Conservation (phyloP, 2,888 invertebrate genomes). For the Tigriopus californicus region DNA sequence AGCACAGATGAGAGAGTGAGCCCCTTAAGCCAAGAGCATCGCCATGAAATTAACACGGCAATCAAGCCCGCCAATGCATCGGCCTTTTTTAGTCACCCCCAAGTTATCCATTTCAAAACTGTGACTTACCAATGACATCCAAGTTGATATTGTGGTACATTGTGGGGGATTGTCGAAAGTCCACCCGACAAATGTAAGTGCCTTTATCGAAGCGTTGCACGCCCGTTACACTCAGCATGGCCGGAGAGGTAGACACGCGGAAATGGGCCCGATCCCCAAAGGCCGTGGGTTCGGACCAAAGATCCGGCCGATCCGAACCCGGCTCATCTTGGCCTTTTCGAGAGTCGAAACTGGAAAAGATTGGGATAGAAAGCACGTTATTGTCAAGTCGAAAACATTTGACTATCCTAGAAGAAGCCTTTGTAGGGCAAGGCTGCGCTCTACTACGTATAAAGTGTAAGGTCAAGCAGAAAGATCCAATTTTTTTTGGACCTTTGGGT, state of each 20-base stretch:
- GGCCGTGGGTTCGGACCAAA: constrained; percentile 11
- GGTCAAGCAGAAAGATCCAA: too few species aligned
- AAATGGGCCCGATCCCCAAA: constrained; percentile 12
- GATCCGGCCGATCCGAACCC: constrained; percentile 4
- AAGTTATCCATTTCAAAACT: background rate
- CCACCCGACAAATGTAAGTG: constrained; percentile 64
- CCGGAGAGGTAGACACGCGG: background rate
- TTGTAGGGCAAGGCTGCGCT: too few species aligned
- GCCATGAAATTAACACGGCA: too few species aligned
- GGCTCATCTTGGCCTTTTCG: background rate
- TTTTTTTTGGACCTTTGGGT: too few species aligned
- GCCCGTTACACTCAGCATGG: constrained; percentile 2
- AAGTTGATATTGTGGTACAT: constrained; percentile 21
- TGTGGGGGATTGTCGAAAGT: constrained; percentile 71
- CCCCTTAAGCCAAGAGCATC: too few species aligned
- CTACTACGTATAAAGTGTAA: too few species aligned
- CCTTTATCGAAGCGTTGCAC: constrained; percentile 42
- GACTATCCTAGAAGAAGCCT: too few species aligned
- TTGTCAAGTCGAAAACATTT: too few species aligned
- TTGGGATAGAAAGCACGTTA: background rate
- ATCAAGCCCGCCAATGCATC: too few species aligned
- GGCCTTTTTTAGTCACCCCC: too few species aligned
- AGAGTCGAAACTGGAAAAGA: constrained; percentile 5
- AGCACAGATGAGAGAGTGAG: too few species aligned
- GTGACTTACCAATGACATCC: constrained; percentile 11